Percentiles rank a stretch among this genome's conserved stretches.
These are phyloP conservation scores for Aphis gossypii DNA, from an alignment of 1,140 invertebrate genomes.

Conservation along the genomic window DNA sequence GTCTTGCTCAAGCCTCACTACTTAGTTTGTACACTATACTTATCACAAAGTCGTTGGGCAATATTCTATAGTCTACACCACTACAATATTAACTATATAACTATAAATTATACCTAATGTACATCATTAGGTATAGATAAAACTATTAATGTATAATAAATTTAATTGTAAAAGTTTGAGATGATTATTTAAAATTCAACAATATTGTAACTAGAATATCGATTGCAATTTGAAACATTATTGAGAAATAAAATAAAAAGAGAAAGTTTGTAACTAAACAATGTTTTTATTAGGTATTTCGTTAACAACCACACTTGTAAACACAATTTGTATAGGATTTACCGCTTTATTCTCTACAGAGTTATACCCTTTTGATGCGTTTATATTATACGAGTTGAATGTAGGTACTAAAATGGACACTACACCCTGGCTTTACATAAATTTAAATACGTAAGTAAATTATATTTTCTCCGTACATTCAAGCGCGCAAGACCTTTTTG, in stretches of 20 bases:
- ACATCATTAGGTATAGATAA: background rate
- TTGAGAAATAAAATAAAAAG: background rate
- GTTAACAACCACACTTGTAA: background rate
- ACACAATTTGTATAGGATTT: background rate
- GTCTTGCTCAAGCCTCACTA: background rate
- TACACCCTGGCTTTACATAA: background rate
- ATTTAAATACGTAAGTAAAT: background rate
- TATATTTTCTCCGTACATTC: background rate
- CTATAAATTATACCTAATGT: background rate
- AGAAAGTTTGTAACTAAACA: background rate
- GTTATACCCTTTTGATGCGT: background rate
- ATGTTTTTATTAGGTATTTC: background rate
- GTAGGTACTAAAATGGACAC: background rate
- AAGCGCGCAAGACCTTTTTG: background rate
- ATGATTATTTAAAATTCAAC: background rate
- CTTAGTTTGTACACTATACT: background rate
- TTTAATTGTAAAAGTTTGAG: background rate
- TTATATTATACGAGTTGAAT: background rate
- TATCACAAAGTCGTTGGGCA: background rate
- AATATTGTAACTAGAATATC: background rate
- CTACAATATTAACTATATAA: too few species aligned
- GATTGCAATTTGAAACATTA: background rate
- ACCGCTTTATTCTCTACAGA: background rate
- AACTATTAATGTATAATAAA: background rate
- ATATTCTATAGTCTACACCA: background rate